These are phyloP conservation scores for Miltochrista miniata DNA, from an alignment of 2,888 invertebrate genomes.

Conservation along the genomic window DNA sequence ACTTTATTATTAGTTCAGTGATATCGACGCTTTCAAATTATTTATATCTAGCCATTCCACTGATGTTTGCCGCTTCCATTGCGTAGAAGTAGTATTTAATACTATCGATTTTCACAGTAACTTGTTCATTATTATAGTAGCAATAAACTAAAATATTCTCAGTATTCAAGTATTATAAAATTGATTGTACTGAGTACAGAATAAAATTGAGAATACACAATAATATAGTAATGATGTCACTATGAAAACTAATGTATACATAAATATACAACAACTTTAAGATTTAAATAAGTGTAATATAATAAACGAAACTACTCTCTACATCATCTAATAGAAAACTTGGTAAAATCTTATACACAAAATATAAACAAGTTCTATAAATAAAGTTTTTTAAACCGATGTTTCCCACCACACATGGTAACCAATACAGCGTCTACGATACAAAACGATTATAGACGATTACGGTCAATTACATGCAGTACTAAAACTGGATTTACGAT, in stretches of 20 bases:
- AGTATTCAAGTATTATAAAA: slow-evolving; percentile 7
- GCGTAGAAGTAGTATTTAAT: not conserved
- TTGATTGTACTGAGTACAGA: not conserved
- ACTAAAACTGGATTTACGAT: slow-evolving; percentile 71
- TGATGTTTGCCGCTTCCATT: slow-evolving; percentile 7
- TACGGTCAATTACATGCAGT: slow-evolving; percentile 62
- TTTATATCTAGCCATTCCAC: not conserved
- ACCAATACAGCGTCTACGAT: slow-evolving; percentile 52
- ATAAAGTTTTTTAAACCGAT: slow-evolving; percentile 35
- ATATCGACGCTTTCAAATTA: not conserved
- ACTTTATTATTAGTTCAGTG: not conserved
- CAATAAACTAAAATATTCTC: slow-evolving; percentile 15
- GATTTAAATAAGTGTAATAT: too few relatives aligned
- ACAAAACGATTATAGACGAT: slow-evolving; percentile 59
- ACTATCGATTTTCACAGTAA: slow-evolving; percentile 1
- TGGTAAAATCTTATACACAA: not conserved
- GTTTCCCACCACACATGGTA: slow-evolving; percentile 51
- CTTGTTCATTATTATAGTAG: slow-evolving; percentile 6
- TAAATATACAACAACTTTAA: too few relatives aligned
- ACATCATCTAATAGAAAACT: too few relatives aligned
- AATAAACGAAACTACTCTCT: too few relatives aligned
- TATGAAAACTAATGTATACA: too few relatives aligned
- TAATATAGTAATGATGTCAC: too few relatives aligned
- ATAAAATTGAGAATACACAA: not conserved
- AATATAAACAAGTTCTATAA: slow-evolving; percentile 19